Evolutionary conservation across 1,140 invertebrate genomes (phyloP).

Genomic region (Cardiocondyla obscurior): DNA sequence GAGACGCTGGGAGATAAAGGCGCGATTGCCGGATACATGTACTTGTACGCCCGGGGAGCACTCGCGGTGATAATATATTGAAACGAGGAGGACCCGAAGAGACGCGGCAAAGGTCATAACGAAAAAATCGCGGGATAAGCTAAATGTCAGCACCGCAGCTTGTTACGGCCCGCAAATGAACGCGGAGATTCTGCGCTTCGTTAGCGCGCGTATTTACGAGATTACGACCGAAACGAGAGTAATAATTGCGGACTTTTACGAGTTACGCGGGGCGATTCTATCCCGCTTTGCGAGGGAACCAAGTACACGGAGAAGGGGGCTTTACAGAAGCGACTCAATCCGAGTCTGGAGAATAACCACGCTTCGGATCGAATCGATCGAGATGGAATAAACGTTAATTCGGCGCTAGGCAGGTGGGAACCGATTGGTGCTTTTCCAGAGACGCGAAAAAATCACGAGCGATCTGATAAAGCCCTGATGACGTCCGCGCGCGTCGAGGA

Average conservation of each 20-base stretch:
- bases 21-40: conserved; percentile 29
- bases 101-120: conserved; percentile 43
- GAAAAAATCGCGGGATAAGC: conserved; percentile 48
- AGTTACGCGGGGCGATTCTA: conserved; percentile 13
- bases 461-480: background rate
- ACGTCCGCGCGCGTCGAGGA: background rate
- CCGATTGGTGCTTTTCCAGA: background rate
- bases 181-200: conserved; percentile 47
- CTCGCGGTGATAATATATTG: conserved; percentile 33
- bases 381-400: conserved; percentile 15
- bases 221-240: conserved; percentile 23
- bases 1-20: background rate
- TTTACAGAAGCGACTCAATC: background rate
- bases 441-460: background rate
- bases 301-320: background rate
- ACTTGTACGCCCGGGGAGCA: conserved; percentile 13
- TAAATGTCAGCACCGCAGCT: conserved; percentile 53
- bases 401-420: background rate
- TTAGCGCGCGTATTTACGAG: conserved; percentile 43
- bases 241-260: conserved; percentile 56
- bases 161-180: conserved; percentile 41
- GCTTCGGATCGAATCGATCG: background rate
- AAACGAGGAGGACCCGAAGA: conserved; percentile 30
- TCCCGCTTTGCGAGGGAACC: background rate
- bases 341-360: background rate